A percentile compares a stretch with the other conserved stretches of the same genome.
These are phyloP conservation scores for Trichomalopsis sarcophagae DNA, from an alignment of 1,140 invertebrate genomes.

Conservation along the genomic window DNA sequence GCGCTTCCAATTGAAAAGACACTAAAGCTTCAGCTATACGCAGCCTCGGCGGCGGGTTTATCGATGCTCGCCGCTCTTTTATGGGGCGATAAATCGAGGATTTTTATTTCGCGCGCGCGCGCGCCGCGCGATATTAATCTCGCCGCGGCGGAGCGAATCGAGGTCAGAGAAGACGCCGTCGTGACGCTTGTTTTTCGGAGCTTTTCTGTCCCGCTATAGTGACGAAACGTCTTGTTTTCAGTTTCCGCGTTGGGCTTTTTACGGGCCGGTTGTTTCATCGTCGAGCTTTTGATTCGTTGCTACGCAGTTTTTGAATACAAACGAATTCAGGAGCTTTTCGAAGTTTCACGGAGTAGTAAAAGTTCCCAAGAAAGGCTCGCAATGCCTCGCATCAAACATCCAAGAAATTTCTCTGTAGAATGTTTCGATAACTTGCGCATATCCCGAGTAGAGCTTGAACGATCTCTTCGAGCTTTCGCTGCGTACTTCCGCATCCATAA, in stretches of 20 bases:
- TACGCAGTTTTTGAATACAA: background rate
- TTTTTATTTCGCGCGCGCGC: constrained; percentile 2
- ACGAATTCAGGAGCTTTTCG: background rate
- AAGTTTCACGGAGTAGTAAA: background rate
- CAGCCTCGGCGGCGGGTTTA: background rate
- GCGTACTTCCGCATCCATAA: too few species aligned
- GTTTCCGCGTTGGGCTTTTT: background rate
- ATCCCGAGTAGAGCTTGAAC: too few species aligned
- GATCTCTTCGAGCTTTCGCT: too few species aligned
- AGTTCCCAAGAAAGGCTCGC: background rate
- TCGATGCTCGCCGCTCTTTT: constrained; percentile 10
- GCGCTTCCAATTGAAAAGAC: constrained; percentile 17
- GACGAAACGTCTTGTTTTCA: background rate
- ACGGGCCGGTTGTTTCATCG: background rate
- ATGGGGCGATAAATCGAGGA: constrained; percentile 24
- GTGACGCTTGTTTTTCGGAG: background rate
- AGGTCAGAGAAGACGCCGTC: background rate
- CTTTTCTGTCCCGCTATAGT: too few species aligned
- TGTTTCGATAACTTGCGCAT: too few species aligned
- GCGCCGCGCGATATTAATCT: constrained; percentile 12
- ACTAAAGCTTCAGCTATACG: background rate
- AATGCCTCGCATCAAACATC: too few species aligned
- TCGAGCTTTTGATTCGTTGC: background rate
- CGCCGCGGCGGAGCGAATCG: background rate
- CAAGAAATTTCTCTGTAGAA: too few species aligned